These are phyloP conservation scores for Prionchulus punctatus DNA, from an alignment of 2,888 invertebrate genomes.

Conservation along the genomic window DNA sequence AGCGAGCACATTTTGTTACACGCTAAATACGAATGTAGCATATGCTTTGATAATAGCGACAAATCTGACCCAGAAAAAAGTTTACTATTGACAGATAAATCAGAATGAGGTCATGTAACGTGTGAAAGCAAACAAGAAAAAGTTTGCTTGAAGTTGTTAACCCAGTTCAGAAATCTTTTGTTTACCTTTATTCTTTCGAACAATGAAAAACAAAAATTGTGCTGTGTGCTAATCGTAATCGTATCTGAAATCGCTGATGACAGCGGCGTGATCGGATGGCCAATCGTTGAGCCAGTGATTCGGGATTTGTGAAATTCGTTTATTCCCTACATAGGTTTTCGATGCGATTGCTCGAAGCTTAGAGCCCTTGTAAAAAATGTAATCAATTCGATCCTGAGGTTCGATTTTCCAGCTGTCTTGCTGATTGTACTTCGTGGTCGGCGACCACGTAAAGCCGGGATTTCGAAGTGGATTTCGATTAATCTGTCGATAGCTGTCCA, in stretches of 20 bases:
- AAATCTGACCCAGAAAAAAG: too few species aligned
- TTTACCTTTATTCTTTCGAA: too few species aligned
- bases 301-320: constrained; percentile 20
- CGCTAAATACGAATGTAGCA: too few species aligned
- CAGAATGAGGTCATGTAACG: too few species aligned
- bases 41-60: too few species aligned
- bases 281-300: constrained; percentile 24
- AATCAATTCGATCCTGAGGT: constrained; percentile 24
- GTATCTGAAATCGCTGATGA: constrained; percentile 3
- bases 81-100: too few species aligned
- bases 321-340: constrained; percentile 18
- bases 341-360: constrained; percentile 8
- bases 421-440: constrained; percentile 17
- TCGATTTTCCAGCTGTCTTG: constrained; percentile 21
- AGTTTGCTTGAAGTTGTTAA: too few species aligned
- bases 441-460: constrained; percentile 22
- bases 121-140: too few species aligned
- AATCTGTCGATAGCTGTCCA: constrained; percentile 18
- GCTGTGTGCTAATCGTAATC: too few species aligned
- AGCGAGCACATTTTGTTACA: too few species aligned
- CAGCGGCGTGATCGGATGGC: constrained; percentile 22
- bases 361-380: constrained; percentile 16
- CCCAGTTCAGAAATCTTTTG: too few species aligned
- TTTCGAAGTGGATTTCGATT: constrained; percentile 17
- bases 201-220: too few species aligned